Evolutionary conservation across 1,140 invertebrate species (phyloP).

Genomic region (Drosophila lowei): DNA sequence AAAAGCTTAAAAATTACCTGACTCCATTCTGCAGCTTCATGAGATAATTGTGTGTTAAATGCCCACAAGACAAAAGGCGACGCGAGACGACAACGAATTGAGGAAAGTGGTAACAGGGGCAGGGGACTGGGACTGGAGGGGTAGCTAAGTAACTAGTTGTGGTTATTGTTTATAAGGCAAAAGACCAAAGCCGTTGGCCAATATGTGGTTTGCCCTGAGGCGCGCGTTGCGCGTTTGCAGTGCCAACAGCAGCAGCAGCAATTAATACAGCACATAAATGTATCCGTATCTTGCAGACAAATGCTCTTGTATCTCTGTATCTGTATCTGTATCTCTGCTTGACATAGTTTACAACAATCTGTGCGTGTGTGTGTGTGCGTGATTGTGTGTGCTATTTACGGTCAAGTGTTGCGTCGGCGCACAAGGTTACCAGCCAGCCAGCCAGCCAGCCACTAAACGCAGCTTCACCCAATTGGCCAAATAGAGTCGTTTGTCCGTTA

Average conservation of each 20-base stretch:
- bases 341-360: conserved; percentile 56
- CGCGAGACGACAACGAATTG: conserved; percentile 1
- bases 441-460: conserved; percentile 9
- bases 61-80: conserved; percentile 46
- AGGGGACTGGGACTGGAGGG: not conserved
- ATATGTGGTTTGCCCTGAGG: conserved; percentile 70
- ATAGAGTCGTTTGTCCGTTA: conserved; percentile 68
- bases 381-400: conserved; percentile 67
- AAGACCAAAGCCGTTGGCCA: conserved; percentile 45
- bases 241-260: conserved; percentile 14
- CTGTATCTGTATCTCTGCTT: conserved; percentile 32
- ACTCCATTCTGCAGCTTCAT: conserved; percentile 48
- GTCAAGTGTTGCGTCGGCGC: conserved; percentile 63
- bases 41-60: conserved; percentile 71
- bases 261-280: conserved; percentile 60
- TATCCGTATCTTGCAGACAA: conserved; percentile 43
- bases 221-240: conserved; percentile 11
- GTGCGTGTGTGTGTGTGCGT: conserved; percentile 2
- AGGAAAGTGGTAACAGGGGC: conserved; percentile 10
- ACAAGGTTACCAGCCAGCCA: conserved; percentile 50
- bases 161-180: conserved; percentile 72
- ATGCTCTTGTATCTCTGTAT: conserved; percentile 28
- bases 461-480: conserved; percentile 79
- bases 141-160: conserved; percentile 56
- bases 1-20: conserved; percentile 73